Evolutionary conservation across 2,797 vertebrate genomes (phyloP), one percentile per base, ranked within the genome.

Genomic region (Dryobates pubescens): DNA sequence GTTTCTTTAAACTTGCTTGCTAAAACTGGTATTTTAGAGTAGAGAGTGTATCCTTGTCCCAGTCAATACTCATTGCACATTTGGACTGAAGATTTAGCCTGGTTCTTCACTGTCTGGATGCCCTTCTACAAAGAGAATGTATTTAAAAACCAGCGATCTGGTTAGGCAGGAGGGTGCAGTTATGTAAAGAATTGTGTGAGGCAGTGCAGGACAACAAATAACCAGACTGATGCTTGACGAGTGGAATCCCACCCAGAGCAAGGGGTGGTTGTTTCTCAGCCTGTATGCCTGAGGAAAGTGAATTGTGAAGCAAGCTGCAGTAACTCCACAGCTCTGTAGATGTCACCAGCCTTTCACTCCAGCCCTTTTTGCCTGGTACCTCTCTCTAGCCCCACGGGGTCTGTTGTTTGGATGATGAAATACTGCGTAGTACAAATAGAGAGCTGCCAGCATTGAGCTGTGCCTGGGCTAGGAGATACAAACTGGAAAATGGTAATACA

Each of bases 311-410:
- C 58, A 62, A 93, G 19, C 58, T 91, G 95, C 91, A 95, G 29
- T 96, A 93, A 92, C 89, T 82, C 34, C 1, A 0, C 24, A 29
- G 83, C 78, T 91, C 96, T 84, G 26, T 91, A 96, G 95, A 70
- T 96, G 95, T 92, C 96, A 84, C 62, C 72, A 94, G 91, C 17
- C 53, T 82, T 82, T 94, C 91, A 1, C 77, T 90, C 17, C 84
- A 91, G 69, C 75, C 41, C 73, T 61, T 51, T 54, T 38, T 56
- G 17, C 8, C 54, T 63, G 13, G 5, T 93, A 82, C 45, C 85
- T 65, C 23, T 72, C 69, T 57, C 59, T 76, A 88, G 58, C 51
- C 65, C 64, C 47, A 57, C 58, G 74, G 68, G 58, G 47, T 59
- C n/a, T 71, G 51, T 11, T 59, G 64, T 89, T 86, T 26, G 68